Evolutionary conservation across 2,113 vertebrate species (phyloP), one percentile per base, ranked within the genome.

Genomic region (Syngnathoides biaculeatus): DNA sequence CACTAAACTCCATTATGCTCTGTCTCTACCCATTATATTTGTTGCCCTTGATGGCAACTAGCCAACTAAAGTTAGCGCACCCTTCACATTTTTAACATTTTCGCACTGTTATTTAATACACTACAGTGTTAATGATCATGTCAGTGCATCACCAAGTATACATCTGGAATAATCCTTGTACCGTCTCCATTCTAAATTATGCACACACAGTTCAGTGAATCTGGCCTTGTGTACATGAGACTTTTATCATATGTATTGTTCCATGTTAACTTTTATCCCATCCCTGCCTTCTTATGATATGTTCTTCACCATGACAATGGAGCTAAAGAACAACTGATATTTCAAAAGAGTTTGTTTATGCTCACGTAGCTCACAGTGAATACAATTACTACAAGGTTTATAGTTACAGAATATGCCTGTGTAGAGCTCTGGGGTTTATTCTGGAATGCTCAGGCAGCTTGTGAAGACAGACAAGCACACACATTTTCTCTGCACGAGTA

Each of bases 241-340:
- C 50, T 2, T 39, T 40, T 63, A 72, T 81, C 70, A 73, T 76
- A 58, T 0, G 69, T 79, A 80, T 85, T 75, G 64, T 67, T 80
- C 79, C 61, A 71, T 59, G 67, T 79, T 88, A 86, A 90, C 83
- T 87, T 90, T 87, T 84, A 75, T 71, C 17, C 58, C 75, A 26
- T 73, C 11, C 38, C 58, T 11, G 55, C 22, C 22, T 17, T 68
- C 81, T 77, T 79, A 80, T 79, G 78, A 61, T 20, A 72, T 64
- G 84, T 74, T 75, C 85, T 79, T 83, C 83, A 75, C 70, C 48
- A 69, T 83, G 84, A 86, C 83, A 76, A 73, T 26, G 22, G 73
- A 79, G 66, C 73, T 78, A 65, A 65, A 78, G 68, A 79, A 77
- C 58, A 13, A 45, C 70, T 69, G 64, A 76, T 82, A 80, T 72